These are phyloP conservation scores for Pterophyllum scalare DNA, from an alignment of 2,113 vertebrate species.

Conservation along the genomic window DNA sequence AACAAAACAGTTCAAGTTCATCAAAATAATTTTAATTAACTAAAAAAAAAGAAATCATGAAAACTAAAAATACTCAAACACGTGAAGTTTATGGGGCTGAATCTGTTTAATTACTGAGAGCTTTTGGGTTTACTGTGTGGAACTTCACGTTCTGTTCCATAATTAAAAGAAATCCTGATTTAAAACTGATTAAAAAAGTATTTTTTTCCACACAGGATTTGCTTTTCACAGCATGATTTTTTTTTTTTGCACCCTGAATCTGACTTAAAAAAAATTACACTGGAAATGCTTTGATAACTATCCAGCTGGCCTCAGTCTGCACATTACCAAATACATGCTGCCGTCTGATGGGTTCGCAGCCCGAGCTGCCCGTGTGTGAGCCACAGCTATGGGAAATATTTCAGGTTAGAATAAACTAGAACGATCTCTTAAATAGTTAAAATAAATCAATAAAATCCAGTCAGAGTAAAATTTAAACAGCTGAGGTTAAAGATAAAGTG, in stretches of 20 bases:
- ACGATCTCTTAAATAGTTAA: background rate
- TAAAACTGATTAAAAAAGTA: too few relatives aligned
- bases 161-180: background rate
- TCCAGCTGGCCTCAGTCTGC: too few relatives aligned
- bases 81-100: background rate
- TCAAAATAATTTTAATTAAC: background rate
- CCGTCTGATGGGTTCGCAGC: background rate
- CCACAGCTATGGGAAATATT: background rate
- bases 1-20: background rate
- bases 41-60: background rate
- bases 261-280: too few relatives aligned
- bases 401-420: background rate
- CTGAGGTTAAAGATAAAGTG: too few relatives aligned
- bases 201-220: background rate
- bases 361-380: background rate
- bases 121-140: background rate
- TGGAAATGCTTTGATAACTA: too few relatives aligned
- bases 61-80: background rate
- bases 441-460: background rate
- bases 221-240: background rate
- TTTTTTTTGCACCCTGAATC: too few relatives aligned
- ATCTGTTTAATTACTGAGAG: background rate
- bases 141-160: background rate
- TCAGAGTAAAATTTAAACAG: background rate
- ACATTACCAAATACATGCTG: too few relatives aligned